These are phyloP conservation scores for Turritopsis dohrnii DNA, from an alignment of 30 jellyfish, hydroid and myxozoan species.

Conservation along the genomic window DNA sequence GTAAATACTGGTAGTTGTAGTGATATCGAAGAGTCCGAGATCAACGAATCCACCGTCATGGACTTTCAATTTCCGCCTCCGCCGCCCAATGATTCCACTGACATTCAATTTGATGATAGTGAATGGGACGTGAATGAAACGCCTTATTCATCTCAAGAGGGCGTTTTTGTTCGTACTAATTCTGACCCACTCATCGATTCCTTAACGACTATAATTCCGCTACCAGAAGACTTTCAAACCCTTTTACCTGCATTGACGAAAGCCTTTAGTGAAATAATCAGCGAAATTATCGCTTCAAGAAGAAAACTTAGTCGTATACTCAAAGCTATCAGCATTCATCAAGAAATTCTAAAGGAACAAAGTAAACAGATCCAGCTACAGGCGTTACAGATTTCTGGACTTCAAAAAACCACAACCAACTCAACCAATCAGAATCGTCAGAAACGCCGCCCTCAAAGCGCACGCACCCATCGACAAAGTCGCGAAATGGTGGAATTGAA, in stretches of 20 bases:
- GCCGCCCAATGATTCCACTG: slow-evolving; percentile 63
- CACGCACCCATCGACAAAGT: slow-evolving; percentile 52
- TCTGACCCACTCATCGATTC: slow-evolving; percentile 82
- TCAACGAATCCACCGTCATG: slow-evolving; percentile 9
- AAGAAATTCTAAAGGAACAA: slow-evolving; percentile 61
- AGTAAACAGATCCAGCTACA: slow-evolving; percentile 51
- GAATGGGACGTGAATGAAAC: slow-evolving; percentile 49
- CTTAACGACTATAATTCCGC: slow-evolving; percentile 65
- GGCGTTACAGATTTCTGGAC: slow-evolving; percentile 33
- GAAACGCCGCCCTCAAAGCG: slow-evolving; percentile 17
- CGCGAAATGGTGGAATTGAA: slow-evolving; percentile 71
- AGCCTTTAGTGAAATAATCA: slow-evolving; percentile 82
- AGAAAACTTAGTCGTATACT: slow-evolving; percentile 59
- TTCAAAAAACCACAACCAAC: background rate
- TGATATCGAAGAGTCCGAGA: background rate
- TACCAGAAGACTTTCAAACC: slow-evolving; percentile 35
- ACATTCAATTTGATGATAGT: slow-evolving; percentile 36
- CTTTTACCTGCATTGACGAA: slow-evolving; percentile 48
- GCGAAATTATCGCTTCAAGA: slow-evolving; percentile 79
- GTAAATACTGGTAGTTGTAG: slow-evolving; percentile 4
- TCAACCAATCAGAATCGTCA: background rate
- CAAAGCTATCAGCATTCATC: slow-evolving; percentile 59
- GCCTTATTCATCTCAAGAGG: slow-evolving; percentile 13
- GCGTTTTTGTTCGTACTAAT: background rate
- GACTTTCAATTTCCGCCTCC: slow-evolving; percentile 96